These are phyloP conservation scores for Azorinus chamasolen DNA, from an alignment of 2,888 invertebrate species.

Conservation along the genomic window DNA sequence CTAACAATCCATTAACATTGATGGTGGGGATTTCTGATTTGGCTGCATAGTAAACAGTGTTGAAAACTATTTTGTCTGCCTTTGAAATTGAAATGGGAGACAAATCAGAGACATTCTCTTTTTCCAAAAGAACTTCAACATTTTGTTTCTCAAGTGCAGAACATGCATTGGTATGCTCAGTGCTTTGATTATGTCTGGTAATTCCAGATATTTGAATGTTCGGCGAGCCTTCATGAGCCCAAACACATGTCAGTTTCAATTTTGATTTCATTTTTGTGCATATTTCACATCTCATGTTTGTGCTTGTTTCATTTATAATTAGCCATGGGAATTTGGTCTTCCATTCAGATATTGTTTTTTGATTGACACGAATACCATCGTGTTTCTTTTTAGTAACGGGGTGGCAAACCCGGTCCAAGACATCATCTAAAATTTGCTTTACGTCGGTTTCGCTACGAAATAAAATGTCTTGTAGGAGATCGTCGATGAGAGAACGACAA, in stretches of 20 bases:
- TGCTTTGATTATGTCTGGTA: neutral
- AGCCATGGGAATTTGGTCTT: conserved; percentile 5
- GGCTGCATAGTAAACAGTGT: conserved; percentile 34
- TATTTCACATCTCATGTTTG: neutral
- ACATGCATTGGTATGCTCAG: neutral
- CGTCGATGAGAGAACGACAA: too few species aligned
- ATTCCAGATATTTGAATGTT: conserved; percentile 1
- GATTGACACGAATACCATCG: neutral
- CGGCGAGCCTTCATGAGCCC: neutral
- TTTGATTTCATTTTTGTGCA: neutral
- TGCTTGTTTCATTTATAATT: neutral
- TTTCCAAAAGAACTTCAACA: neutral
- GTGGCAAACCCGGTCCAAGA: too few species aligned
- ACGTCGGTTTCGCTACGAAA: too few species aligned
- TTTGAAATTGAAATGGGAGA: conserved; percentile 2
- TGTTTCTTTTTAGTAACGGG: conserved; percentile 3
- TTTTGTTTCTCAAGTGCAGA: too few species aligned
- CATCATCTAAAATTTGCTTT: too few species aligned
- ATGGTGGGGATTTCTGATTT: conserved; percentile 36
- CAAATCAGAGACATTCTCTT: conserved; percentile 1
- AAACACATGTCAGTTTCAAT: neutral
- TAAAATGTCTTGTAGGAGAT: too few species aligned
- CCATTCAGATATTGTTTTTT: conserved; percentile 1
- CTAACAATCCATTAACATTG: conserved; percentile 44
- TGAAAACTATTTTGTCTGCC: conserved; percentile 21